A percentile compares a stretch with the other conserved stretches of the same genome.
Evolutionary conservation across 2,888 invertebrate species (phyloP).

Genomic region (Idaea biselata): DNA sequence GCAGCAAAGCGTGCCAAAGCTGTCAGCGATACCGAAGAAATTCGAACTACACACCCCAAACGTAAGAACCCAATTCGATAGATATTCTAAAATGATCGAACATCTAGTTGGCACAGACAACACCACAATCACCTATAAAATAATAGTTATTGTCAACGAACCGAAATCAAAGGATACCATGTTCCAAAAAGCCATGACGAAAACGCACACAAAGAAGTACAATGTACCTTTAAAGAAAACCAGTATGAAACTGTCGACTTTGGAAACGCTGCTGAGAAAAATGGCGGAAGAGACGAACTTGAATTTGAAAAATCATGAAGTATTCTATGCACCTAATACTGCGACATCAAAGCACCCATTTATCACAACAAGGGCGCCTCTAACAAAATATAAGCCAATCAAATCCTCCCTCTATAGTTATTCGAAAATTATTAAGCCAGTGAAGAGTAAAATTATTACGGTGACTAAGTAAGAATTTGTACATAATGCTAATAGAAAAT

Average conservation of each 20-base stretch:
- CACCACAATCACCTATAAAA: conserved; percentile 50
- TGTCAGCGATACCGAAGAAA: conserved; percentile 51
- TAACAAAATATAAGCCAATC: conserved; percentile 61
- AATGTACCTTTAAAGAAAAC: conserved; percentile 66
- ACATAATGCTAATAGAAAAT: background rate
- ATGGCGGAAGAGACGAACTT: conserved; percentile 46
- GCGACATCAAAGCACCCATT: conserved; percentile 40
- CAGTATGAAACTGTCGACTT: conserved; percentile 66
- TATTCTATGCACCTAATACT: conserved; percentile 20
- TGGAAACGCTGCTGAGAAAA: conserved; percentile 58
- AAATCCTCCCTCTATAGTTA: conserved; percentile 51
- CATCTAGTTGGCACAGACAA: conserved; percentile 51
- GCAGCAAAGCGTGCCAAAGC: conserved; percentile 33
- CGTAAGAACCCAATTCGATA: conserved; percentile 46
- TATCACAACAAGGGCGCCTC: conserved; percentile 40
- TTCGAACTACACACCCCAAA: conserved; percentile 53
- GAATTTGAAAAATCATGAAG: conserved; percentile 31
- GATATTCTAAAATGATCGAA: conserved; percentile 50
- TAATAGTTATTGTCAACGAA: conserved; percentile 53
- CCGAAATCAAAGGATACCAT: conserved; percentile 19
- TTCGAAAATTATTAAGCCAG: conserved; percentile 55
- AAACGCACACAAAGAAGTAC: conserved; percentile 53
- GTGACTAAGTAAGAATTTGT: conserved; percentile 26
- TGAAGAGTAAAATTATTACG: conserved; percentile 53
- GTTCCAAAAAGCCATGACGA: conserved; percentile 39